A percentile compares a stretch with the other conserved stretches of the same genome.
Evolutionary conservation across 92 coral and sea anemone genomes (phyloP).

Genomic region (Porites rus): DNA sequence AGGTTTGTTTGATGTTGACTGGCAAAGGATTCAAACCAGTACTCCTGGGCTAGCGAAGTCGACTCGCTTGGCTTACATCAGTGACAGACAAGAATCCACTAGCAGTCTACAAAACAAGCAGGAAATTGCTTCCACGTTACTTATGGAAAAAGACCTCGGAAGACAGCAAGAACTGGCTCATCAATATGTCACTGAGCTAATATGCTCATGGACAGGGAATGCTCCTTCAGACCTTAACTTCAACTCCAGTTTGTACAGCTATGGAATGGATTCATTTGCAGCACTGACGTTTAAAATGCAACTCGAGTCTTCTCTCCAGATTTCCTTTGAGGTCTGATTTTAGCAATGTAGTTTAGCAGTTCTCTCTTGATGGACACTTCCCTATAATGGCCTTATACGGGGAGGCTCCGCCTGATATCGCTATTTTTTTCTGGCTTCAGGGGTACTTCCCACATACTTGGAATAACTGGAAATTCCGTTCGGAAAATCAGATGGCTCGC

Average conservation of each 20-base stretch:
- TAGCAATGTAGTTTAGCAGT: too few species aligned
- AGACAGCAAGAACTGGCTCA: slow-evolving; percentile 49
- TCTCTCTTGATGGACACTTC: too few species aligned
- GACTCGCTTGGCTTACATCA: slow-evolving; percentile 46
- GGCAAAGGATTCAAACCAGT: slow-evolving; percentile 51
- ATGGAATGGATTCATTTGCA: slow-evolving; percentile 72
- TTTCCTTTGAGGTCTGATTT: slow-evolving; percentile 62
- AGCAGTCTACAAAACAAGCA: slow-evolving; percentile 19
- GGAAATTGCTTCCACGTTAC: slow-evolving; percentile 40
- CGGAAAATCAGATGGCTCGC: too few species aligned
- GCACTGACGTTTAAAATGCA: slow-evolving; percentile 66
- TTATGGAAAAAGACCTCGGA: slow-evolving; percentile 44
- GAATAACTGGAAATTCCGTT: too few species aligned
- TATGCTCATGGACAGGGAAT: slow-evolving; percentile 62
- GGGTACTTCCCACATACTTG: too few species aligned
- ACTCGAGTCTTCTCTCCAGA: slow-evolving; percentile 54
- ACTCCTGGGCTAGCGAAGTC: slow-evolving; percentile 49
- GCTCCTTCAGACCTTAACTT: slow-evolving; percentile 63
- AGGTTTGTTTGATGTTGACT: slow-evolving; percentile 72
- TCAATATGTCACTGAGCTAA: slow-evolving; percentile 49
- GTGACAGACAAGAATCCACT: slow-evolving; percentile 16
- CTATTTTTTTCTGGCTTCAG: too few species aligned
- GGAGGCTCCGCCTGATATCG: too few species aligned
- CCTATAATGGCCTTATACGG: too few species aligned
- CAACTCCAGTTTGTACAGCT: slow-evolving; percentile 58